Base-by-base conservation (phyloP, 1,140 invertebrate genomes). In the Melitaea cinxia region DNA sequence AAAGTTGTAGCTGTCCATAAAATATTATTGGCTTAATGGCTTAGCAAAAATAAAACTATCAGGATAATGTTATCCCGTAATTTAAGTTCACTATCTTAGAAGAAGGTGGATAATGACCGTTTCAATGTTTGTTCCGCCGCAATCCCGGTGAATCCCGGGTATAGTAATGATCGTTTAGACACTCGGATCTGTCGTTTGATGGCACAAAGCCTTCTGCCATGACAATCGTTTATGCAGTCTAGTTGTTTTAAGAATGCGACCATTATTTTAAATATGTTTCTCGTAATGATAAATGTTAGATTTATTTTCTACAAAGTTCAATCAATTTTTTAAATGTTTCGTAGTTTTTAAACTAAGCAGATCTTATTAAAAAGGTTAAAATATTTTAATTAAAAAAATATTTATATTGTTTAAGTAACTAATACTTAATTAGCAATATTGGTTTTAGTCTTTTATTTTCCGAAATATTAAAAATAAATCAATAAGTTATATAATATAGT, bases 81-180 rank as follows among this genome's bases (percentile, higher is more conserved):
- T 23, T 9, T 39, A 21, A 24, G 28, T 19, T 19, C 21, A 33
- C 37, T 64, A 56, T 50, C 39, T 56, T 37, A 62, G 39, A 56
- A 63, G 54, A 55, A 56, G 50, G 53, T 56, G 33, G 61, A 35
- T 64, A 64, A 64, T 64, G 61, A 56, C 52, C 61, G 26, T 10
- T 49, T 50, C 53, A 26, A 56, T 39, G 61, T 64, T 52, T 63
- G 39, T 56, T 49, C 24, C 47, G 33, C 45, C 57, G 37, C 42
- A 23, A 42, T 59, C 42, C 54, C 53, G 30, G 37, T 55, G 60
- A 67, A 33, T 56, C 56, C 17, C 50, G 26, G 52, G 65, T 65
- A 53, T 60, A 42, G 53, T 65, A 72, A 65, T 65, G 70, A 69
- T 65, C 62, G 66, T 47, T 53, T 56, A 54, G 52, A 53, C 42